Conservation (phyloP, 1,140 invertebrate genomes). For the Mamestra configurata region DNA sequence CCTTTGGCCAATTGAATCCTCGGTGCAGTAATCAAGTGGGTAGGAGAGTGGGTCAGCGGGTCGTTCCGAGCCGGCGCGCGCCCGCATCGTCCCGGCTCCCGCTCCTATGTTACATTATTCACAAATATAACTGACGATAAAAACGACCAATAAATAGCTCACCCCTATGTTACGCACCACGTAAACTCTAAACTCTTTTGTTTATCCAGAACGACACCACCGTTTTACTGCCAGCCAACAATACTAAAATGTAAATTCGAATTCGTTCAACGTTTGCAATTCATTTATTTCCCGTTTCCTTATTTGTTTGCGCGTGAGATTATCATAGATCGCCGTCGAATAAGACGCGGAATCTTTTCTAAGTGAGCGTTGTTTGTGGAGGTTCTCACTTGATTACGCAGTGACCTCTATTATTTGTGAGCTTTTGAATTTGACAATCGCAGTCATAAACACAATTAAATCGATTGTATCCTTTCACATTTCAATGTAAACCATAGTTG, state of each 20-base stretch:
- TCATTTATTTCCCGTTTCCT: slow-evolving; percentile 50
- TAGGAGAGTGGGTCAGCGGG: slow-evolving; percentile 77
- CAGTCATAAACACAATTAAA: slow-evolving; percentile 42
- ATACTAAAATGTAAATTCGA: slow-evolving; percentile 33
- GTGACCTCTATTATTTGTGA: slow-evolving; percentile 31
- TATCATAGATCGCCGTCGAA: slow-evolving; percentile 28
- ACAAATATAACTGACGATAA: slow-evolving; percentile 57
- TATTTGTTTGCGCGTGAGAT: slow-evolving; percentile 38
- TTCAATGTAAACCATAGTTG: slow-evolving; percentile 55
- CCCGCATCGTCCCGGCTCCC: slow-evolving; percentile 69
- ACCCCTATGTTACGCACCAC: slow-evolving; percentile 56
- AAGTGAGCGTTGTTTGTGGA: neutral
- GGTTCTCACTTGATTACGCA: slow-evolving; percentile 20
- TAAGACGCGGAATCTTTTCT: slow-evolving; percentile 5
- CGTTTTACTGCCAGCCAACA: slow-evolving; percentile 11
- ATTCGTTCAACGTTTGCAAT: slow-evolving; percentile 43
- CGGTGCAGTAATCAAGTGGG: slow-evolving; percentile 76
- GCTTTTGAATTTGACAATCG: slow-evolving; percentile 45
- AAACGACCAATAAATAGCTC: slow-evolving; percentile 61
- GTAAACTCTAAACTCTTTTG: slow-evolving; percentile 34
- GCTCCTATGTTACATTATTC: slow-evolving; percentile 70
- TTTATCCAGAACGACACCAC: slow-evolving; percentile 23
- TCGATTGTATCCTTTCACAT: slow-evolving; percentile 56
- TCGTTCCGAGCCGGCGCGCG: slow-evolving; percentile 65
- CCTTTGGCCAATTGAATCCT: slow-evolving; percentile 79